Conservation (phyloP, 2,888 invertebrate species). For the Drosophila dives region DNA sequence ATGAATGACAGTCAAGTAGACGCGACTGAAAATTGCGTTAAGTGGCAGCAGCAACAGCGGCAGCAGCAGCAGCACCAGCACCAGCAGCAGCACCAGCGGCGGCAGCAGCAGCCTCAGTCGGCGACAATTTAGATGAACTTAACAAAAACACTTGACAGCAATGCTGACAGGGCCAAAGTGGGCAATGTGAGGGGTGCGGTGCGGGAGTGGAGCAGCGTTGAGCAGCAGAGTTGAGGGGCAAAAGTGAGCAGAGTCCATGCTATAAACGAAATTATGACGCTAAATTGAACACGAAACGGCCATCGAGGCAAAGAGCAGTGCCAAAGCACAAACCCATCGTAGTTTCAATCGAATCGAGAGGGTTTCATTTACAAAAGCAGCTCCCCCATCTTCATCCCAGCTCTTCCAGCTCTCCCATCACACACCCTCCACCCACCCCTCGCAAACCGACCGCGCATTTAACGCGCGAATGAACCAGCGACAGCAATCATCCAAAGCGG, state of each 20-base stretch:
- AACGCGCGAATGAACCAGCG: constrained; percentile 71
- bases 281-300: constrained; percentile 80
- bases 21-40: constrained; percentile 70
- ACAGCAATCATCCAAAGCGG: constrained; percentile 58
- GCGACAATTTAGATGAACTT: constrained; percentile 81
- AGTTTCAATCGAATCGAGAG: constrained; percentile 44
- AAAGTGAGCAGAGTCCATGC: constrained; percentile 62
- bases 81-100: neutral
- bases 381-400: constrained; percentile 18
- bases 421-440: constrained; percentile 7
- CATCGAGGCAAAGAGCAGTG: constrained; percentile 62
- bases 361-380: constrained; percentile 53
- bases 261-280: constrained; percentile 81
- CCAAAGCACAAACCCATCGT: constrained; percentile 43
- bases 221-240: constrained; percentile 11
- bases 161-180: constrained; percentile 23
- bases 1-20: constrained; percentile 70
- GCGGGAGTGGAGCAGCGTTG: neutral
- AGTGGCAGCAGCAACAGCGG: constrained; percentile 50
- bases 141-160: constrained; percentile 80
- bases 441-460: constrained; percentile 47
- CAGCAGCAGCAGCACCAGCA: constrained; percentile 4
- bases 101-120: constrained; percentile 11
- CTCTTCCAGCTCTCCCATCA: constrained; percentile 7
- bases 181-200: constrained; percentile 4